Conservation (phyloP, 2,888 invertebrate genomes). For the Rotaria magnacalcarata region DNA sequence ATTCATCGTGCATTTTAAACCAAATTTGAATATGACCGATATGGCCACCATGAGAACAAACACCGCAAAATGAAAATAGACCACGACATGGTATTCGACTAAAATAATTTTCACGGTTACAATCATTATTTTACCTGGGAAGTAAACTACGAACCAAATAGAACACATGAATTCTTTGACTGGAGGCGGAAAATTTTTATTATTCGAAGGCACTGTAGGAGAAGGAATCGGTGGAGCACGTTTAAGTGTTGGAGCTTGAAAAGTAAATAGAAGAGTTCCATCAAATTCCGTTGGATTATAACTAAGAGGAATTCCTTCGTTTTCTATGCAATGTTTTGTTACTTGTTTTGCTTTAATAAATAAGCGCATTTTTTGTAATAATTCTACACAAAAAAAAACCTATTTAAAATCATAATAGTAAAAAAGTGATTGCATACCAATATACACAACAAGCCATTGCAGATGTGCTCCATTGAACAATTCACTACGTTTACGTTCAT, state of each 20-base stretch:
- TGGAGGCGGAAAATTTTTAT: background rate
- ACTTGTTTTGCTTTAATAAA: slow-evolving; percentile 24
- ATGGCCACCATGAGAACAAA: slow-evolving; percentile 30
- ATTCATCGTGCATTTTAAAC: slow-evolving; percentile 35
- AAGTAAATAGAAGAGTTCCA: background rate
- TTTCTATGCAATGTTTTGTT: slow-evolving; percentile 21
- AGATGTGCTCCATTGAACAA: background rate
- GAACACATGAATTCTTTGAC: background rate
- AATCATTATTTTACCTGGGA: no score
- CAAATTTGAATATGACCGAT: background rate
- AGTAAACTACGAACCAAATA: background rate
- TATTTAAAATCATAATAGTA: no score
- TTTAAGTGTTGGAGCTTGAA: background rate
- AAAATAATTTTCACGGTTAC: no score
- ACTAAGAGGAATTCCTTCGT: background rate
- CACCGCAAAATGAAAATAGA: background rate
- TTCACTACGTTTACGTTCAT: background rate
- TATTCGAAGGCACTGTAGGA: background rate
- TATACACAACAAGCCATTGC: background rate
- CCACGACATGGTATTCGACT: slow-evolving; percentile 33
- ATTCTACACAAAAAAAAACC: background rate
- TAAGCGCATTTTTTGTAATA: slow-evolving; percentile 27
- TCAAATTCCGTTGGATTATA: background rate
- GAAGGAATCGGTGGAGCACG: background rate
- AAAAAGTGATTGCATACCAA: background rate